Conservation (phyloP, 2,797 vertebrate genomes). For the Sardinella longiceps region DNA sequence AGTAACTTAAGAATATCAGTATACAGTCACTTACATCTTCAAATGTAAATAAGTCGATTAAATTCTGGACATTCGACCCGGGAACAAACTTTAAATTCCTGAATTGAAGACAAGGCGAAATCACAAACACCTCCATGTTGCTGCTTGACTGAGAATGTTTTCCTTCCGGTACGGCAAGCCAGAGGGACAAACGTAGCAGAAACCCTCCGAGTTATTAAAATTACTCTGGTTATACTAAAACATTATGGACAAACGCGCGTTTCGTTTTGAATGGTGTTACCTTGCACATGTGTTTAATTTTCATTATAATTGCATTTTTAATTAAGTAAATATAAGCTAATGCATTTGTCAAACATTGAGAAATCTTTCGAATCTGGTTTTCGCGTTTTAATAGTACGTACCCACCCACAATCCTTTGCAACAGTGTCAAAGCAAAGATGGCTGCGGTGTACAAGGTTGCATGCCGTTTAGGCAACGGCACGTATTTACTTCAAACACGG, state of each 20-base stretch:
- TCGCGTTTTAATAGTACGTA: not conserved
- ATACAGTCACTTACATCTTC: constrained; percentile 57
- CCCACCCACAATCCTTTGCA: constrained; percentile 38
- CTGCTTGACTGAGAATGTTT: constrained; percentile 15
- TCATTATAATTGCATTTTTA: not conserved
- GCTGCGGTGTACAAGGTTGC: constrained; percentile 58
- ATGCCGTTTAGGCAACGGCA: not conserved
- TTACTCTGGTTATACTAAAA: not conserved
- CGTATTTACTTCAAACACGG: not conserved
- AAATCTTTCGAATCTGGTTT: not conserved
- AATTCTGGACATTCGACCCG: constrained; percentile 58
- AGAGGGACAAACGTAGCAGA: not conserved
- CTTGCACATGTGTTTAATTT: not conserved
- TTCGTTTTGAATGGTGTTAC: not conserved
- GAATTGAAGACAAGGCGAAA: constrained; percentile 39
- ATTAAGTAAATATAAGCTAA: too few relatives aligned
- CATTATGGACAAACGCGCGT: not conserved
- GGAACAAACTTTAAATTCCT: constrained; percentile 32
- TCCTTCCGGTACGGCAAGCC: not conserved
- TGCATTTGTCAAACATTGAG: not conserved
- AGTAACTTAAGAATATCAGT: not conserved
- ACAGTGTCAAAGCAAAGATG: constrained; percentile 44
- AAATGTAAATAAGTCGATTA: constrained; percentile 53
- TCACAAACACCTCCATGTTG: constrained; percentile 71
- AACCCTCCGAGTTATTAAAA: too few relatives aligned